These are phyloP conservation scores for Calcarius lapponicus DNA, from an alignment of 2,797 vertebrate genomes.

Conservation along the genomic window DNA sequence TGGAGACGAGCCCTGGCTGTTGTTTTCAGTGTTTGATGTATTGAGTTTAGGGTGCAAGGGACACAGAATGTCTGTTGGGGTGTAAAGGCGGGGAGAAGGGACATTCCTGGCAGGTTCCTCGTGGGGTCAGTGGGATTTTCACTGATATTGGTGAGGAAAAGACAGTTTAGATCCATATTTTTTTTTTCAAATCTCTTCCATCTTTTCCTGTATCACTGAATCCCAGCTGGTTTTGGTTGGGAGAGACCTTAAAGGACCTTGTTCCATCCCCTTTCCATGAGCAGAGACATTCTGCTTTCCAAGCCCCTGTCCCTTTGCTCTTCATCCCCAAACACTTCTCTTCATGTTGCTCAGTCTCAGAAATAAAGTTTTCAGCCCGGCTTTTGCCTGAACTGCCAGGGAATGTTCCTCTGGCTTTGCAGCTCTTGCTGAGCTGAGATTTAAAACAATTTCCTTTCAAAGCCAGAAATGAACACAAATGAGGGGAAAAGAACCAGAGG, in stretches of 20 bases:
- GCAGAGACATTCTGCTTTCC: not conserved
- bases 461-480: conserved; percentile 49
- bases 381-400: conserved; percentile 21
- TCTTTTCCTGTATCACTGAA: not conserved
- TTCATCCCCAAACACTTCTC: not conserved
- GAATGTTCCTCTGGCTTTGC: conserved; percentile 31
- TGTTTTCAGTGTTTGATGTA: not conserved
- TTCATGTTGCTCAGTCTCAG: not conserved
- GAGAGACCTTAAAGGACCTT: not conserved
- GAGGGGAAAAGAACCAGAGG: not conserved
- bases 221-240: not conserved
- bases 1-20: not conserved
- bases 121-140: not conserved
- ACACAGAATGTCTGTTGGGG: not conserved
- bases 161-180: not conserved
- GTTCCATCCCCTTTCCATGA: not conserved
- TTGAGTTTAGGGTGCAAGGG: not conserved
- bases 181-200: not conserved
- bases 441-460: conserved; percentile 60
- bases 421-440: conserved; percentile 31
- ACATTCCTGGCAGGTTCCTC: not conserved
- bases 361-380: not conserved
- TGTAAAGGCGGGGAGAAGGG: not conserved
- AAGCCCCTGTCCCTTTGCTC: not conserved
- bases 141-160: not conserved